A percentile compares a stretch with the other conserved stretches of the same genome.
Conservation (phyloP, 1,140 invertebrate genomes). For the Palaemon carinicauda region DNA sequence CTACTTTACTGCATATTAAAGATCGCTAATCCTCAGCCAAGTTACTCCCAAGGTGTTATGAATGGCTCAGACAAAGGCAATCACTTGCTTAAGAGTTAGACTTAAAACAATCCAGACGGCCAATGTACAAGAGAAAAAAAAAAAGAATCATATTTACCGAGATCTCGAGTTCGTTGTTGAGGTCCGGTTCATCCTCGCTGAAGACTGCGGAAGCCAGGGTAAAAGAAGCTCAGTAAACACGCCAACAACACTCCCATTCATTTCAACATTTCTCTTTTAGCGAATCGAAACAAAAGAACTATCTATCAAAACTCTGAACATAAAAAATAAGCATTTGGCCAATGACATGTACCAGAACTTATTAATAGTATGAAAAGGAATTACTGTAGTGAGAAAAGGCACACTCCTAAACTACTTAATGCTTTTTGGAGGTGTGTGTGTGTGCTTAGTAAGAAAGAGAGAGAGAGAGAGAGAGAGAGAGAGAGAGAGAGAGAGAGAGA, state of each 20-base stretch:
- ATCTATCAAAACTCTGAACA: conserved; percentile 33
- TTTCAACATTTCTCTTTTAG: conserved; percentile 33
- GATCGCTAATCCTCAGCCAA: no score
- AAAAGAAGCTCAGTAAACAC: conserved; percentile 43
- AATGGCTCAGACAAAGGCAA: no score
- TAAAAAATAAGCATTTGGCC: conserved; percentile 44
- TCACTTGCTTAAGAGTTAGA: not conserved
- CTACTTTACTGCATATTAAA: no score
- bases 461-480: conserved; percentile 16
- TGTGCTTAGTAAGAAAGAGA: conserved; percentile 22
- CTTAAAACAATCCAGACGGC: not conserved
- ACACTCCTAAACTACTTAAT: conserved; percentile 50
- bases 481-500: conserved; percentile 27
- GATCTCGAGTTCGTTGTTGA: conserved; percentile 86
- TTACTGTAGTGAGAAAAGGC: not conserved
- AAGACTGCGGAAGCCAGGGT: conserved; percentile 71
- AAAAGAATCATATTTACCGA: conserved; percentile 70
- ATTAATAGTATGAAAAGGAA: conserved; percentile 20
- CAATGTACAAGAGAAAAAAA: not conserved
- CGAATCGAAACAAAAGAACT: conserved; percentile 33
- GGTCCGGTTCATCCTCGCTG: conserved; percentile 84
- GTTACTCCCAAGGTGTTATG: no score
- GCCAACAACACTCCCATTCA: conserved; percentile 38
- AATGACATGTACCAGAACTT: conserved; percentile 34
- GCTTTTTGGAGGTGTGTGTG: conserved; percentile 7